Percentiles rank a stretch among this genome's conserved stretches.
phyloP scores from a whole-genome alignment of 2,113 vertebrate genomes.

The Oreamnos americanus region DNA sequence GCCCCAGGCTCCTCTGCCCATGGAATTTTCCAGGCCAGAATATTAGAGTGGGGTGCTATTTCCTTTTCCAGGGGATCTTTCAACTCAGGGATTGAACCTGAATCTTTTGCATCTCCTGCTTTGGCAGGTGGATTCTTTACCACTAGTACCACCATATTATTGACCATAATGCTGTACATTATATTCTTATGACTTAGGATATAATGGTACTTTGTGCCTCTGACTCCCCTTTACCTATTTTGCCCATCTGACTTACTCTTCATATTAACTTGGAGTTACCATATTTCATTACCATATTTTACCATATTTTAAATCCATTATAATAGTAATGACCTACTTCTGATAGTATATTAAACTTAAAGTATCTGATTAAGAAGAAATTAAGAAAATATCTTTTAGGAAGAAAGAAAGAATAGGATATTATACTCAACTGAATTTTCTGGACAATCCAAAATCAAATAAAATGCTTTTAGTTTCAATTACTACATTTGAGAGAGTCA shows the following conservation, averaged over 20 bases:
- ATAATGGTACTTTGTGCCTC: not conserved
- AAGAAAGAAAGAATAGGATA: not conserved
- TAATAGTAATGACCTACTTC: not conserved
- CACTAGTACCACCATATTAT: not conserved
- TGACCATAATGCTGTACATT: not conserved
- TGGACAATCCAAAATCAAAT: not conserved
- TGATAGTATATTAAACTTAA: not conserved
- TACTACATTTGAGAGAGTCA: not conserved
- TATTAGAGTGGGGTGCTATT: not conserved
- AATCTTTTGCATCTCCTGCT: not conserved
- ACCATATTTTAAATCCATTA: not conserved
- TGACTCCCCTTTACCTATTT: not conserved
- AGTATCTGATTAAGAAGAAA: not conserved
- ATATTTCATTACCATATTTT: not conserved
- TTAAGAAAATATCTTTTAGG: not conserved
- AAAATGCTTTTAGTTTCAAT: not conserved
- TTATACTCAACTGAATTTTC: not conserved
- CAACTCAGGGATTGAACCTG: not conserved
- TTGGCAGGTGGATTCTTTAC: not conserved
- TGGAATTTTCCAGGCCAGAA: not conserved
- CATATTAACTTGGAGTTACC: not conserved
- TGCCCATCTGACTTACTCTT: not conserved
- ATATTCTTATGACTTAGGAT: not conserved
- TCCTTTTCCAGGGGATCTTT: not conserved
- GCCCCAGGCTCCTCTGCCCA: not conserved